Evolutionary conservation across 2,113 vertebrate species (phyloP).

Genomic region (Sinosuthora webbiana): DNA sequence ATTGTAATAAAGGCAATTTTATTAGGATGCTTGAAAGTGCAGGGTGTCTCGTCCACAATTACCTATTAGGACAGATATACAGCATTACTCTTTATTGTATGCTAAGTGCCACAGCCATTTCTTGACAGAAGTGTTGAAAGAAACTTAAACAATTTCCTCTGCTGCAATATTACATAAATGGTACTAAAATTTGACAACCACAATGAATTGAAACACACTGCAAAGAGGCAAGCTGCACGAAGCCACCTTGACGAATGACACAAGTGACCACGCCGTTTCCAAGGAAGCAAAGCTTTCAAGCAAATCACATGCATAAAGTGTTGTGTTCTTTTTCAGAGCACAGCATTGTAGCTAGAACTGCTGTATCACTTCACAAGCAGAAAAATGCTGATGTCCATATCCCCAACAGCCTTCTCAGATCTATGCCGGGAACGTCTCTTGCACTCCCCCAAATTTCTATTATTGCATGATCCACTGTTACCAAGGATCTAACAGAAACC

Average conservation of each 20-base stretch:
- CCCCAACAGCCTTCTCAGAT: constrained; percentile 22
- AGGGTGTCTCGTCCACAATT: constrained; percentile 13
- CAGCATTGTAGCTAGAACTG: background rate
- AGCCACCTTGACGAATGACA: background rate
- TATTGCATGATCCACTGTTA: background rate
- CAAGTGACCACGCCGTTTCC: constrained; percentile 48
- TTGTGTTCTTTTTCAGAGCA: background rate
- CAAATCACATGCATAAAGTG: constrained; percentile 40
- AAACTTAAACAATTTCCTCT: constrained; percentile 46
- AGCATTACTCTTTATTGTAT: constrained; percentile 69
- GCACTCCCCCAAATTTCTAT: background rate
- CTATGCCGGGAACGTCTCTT: background rate
- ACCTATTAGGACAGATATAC: constrained; percentile 42
- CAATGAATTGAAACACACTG: constrained; percentile 30
- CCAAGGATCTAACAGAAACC: background rate
- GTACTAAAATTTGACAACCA: constrained; percentile 33
- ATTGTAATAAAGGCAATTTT: constrained; percentile 12
- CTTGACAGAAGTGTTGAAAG: constrained; percentile 64
- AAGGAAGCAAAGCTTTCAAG: constrained; percentile 68
- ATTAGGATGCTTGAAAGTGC: constrained; percentile 33
- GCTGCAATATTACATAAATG: constrained; percentile 33
- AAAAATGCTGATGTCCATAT: constrained; percentile 6
- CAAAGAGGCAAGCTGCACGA: constrained; percentile 46
- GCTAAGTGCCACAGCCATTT: constrained; percentile 47
- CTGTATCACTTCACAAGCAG: constrained; percentile 1